A percentile compares a stretch with the other conserved stretches of the same genome.
Conservation (phyloP, 2,888 invertebrate species). For the Laothoe populi region DNA sequence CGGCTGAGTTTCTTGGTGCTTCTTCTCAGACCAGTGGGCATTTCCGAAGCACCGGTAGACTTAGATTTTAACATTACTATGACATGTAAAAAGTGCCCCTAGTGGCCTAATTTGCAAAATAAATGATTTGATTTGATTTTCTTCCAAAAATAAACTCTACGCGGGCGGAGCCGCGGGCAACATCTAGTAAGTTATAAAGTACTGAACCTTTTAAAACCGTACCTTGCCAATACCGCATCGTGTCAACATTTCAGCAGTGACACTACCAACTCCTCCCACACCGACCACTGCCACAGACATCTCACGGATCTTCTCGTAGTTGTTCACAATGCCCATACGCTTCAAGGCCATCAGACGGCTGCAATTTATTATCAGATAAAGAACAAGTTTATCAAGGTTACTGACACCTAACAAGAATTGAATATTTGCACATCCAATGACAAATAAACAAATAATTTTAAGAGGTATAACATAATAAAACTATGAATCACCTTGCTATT, state of each 20-base stretch:
- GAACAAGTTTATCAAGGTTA: neutral
- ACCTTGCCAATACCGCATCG: constrained; percentile 99
- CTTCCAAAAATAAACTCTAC: too few relatives aligned
- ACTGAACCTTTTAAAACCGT: too few relatives aligned
- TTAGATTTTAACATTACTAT: too few relatives aligned
- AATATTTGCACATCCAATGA: neutral
- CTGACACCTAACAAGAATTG: neutral
- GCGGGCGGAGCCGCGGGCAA: too few relatives aligned
- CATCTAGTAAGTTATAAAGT: too few relatives aligned
- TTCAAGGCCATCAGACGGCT: constrained; percentile 99
- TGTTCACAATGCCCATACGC: constrained; percentile 99
- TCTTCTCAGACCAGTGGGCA: too few relatives aligned
- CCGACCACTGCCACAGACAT: constrained; percentile 97
- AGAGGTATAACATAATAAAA: constrained; percentile 2
- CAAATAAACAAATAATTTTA: neutral
- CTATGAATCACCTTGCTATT: neutral
- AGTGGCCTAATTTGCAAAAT: too few relatives aligned
- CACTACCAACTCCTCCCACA: constrained; percentile 99
- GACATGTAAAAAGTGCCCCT: too few relatives aligned
- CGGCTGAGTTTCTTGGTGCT: too few relatives aligned
- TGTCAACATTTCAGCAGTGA: constrained; percentile 99
- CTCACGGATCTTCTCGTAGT: constrained; percentile 96
- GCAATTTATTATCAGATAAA: constrained; percentile 45
- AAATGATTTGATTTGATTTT: too few relatives aligned
- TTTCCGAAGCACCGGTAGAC: too few relatives aligned